A percentile compares a stretch with the other conserved stretches of the same genome.
phyloP scores from a whole-genome alignment of 2,888 invertebrate species.

The Lasiommata megera region DNA sequence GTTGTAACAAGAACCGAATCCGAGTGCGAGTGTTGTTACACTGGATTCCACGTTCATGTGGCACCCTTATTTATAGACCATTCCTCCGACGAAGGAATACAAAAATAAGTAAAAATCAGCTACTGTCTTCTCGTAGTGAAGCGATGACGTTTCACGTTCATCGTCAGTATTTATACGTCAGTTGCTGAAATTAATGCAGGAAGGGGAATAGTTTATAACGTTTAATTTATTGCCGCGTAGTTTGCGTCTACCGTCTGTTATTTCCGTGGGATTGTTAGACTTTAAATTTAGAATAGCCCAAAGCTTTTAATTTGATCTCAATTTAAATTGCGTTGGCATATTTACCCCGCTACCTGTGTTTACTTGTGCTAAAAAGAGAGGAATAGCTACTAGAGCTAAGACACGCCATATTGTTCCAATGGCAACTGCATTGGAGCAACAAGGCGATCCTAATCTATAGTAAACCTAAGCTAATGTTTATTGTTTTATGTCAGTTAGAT shows the following conservation, averaged over 20 bases:
- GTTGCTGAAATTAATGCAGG: slow-evolving; percentile 46
- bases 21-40: slow-evolving; percentile 80
- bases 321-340: too few species aligned
- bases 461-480: too few species aligned
- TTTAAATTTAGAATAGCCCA: neutral
- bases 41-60: slow-evolving; percentile 64
- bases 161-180: slow-evolving; percentile 45
- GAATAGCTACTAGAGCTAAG: too few species aligned
- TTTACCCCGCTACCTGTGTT: too few species aligned
- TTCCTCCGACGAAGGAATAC: slow-evolving; percentile 64
- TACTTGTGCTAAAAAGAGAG: too few species aligned
- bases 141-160: slow-evolving; percentile 35
- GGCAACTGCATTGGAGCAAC: too few species aligned
- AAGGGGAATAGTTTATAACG: slow-evolving; percentile 21
- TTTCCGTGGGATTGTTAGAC: neutral
- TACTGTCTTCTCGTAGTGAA: slow-evolving; percentile 52
- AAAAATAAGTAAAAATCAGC: slow-evolving; percentile 73
- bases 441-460: too few species aligned
- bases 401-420: too few species aligned
- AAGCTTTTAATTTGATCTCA: too few species aligned
- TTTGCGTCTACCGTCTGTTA: neutral
- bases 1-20: slow-evolving; percentile 78
- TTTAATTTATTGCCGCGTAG: slow-evolving; percentile 21
- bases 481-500: too few species aligned
- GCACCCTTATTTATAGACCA: slow-evolving; percentile 78